phyloP scores from a whole-genome alignment of 2,888 invertebrate genomes.

The Cyclophora albipunctata region DNA sequence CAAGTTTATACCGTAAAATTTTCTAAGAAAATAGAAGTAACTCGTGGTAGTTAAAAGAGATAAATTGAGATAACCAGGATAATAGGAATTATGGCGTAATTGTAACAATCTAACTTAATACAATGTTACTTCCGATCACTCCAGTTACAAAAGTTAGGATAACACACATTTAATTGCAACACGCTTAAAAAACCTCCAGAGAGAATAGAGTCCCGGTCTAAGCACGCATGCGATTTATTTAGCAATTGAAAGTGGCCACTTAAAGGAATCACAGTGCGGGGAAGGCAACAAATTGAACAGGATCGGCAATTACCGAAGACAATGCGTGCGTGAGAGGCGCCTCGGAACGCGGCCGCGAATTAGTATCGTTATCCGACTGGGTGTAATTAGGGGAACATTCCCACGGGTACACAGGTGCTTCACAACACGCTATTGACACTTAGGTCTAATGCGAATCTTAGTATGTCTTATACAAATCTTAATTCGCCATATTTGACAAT shows the following conservation, averaged over 20 bases:
- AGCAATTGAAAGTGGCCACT: constrained; percentile 71
- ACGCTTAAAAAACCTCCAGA: neutral
- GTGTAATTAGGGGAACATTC: constrained; percentile 68
- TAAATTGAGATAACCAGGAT: no score
- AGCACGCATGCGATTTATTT: constrained; percentile 59
- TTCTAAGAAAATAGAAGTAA: no score
- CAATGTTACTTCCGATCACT: no score
- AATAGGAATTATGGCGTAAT: no score
- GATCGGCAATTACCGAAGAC: constrained; percentile 74
- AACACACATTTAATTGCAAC: constrained; percentile 9
- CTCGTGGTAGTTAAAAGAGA: no score
- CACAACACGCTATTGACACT: neutral
- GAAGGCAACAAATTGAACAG: constrained; percentile 71
- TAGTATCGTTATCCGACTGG: constrained; percentile 66
- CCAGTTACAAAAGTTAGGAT: neutral
- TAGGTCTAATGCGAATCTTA: no score
- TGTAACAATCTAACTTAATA: no score
- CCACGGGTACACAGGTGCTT: constrained; percentile 46
- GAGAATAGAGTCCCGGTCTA: constrained; percentile 10
- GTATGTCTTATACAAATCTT: no score
- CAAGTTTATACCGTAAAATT: no score
- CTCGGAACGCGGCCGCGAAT: constrained; percentile 71
- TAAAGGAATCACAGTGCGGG: constrained; percentile 71
- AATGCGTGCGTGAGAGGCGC: constrained; percentile 72
- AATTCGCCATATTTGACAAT: no score